Conservation (phyloP, 2,797 vertebrate species). For the Epinephelus coioides region DNA sequence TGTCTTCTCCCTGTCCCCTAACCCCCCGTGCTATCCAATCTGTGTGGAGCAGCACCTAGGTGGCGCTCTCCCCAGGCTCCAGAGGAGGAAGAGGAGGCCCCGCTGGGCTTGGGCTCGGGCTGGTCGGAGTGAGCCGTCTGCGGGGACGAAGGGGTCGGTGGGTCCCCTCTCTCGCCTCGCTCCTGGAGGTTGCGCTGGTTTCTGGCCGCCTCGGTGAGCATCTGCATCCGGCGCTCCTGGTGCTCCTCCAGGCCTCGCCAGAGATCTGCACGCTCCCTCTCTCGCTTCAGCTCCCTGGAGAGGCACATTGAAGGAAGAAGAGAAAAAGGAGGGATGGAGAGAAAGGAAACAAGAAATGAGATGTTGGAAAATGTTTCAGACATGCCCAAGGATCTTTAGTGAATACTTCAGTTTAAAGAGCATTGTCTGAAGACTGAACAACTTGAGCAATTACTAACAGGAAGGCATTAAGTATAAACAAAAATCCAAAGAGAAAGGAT, state of each 20-base stretch:
- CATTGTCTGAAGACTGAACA: not conserved
- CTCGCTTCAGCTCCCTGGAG: constrained; percentile 91
- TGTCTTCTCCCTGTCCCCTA: constrained; percentile 58
- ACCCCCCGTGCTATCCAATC: constrained; percentile 49
- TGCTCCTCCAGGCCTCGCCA: constrained; percentile 92
- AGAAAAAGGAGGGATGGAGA: not conserved
- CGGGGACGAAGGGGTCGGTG: constrained; percentile 64
- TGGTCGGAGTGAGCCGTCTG: constrained; percentile 74
- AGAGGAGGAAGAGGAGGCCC: constrained; percentile 69
- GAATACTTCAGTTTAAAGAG: not conserved
- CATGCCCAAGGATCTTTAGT: not conserved
- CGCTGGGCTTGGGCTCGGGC: constrained; percentile 74
- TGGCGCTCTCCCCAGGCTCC: constrained; percentile 75
- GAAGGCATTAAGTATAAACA: not conserved
- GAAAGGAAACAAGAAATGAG: not conserved
- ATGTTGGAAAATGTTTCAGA: not conserved
- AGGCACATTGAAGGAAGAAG: not conserved
- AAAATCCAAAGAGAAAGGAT: not conserved
- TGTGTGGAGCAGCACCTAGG: constrained; percentile 66
- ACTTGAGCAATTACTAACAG: not conserved
- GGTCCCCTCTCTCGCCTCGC: constrained; percentile 79
- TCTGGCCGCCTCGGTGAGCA: constrained; percentile 88
- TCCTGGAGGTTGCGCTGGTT: constrained; percentile 91
- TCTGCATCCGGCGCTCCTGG: constrained; percentile 90
- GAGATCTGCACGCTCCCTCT: constrained; percentile 89